Evolutionary conservation across 1,140 invertebrate species (phyloP).

Genomic region (Triops cancriformis): DNA sequence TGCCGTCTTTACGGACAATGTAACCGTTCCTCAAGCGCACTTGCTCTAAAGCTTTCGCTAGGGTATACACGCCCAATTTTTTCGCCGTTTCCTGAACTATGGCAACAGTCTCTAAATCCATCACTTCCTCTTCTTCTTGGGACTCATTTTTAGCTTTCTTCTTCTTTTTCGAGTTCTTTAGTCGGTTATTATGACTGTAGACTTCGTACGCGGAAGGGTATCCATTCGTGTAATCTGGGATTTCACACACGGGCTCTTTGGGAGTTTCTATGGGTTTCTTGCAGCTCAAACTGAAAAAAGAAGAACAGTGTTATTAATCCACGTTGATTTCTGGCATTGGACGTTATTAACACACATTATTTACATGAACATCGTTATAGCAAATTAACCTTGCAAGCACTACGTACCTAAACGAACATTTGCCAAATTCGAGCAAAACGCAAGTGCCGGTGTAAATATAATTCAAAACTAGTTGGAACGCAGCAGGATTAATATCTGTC

Average conservation of each 20-base stretch:
- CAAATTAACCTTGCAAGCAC: background rate
- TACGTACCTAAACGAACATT: slow-evolving; percentile 29
- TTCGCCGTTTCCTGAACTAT: slow-evolving; percentile 50
- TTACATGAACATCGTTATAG: background rate
- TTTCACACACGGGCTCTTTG: background rate
- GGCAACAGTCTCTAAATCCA: slow-evolving; percentile 43
- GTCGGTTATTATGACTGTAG: slow-evolving; percentile 36
- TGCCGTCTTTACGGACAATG: slow-evolving; percentile 23
- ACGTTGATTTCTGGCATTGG: too few relatives aligned
- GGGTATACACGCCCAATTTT: slow-evolving; percentile 37
- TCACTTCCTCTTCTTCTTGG: slow-evolving; percentile 34
- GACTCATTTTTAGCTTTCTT: slow-evolving; percentile 33
- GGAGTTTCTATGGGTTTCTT: background rate
- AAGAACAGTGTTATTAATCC: background rate
- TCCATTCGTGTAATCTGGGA: slow-evolving; percentile 26
- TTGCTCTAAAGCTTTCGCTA: slow-evolving; percentile 37
- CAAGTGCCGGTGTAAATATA: slow-evolving; percentile 60
- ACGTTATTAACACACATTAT: background rate
- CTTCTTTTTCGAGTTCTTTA: slow-evolving; percentile 34
- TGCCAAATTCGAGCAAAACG: slow-evolving; percentile 48
- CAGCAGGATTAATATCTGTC: slow-evolving; percentile 47
- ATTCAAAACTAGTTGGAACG: slow-evolving; percentile 54
- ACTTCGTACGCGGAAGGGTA: slow-evolving; percentile 47
- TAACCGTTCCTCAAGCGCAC: slow-evolving; percentile 23
- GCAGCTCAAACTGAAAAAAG: background rate